Conservation (phyloP, 2,888 invertebrate genomes). For the Drosophila pullipes region DNA sequence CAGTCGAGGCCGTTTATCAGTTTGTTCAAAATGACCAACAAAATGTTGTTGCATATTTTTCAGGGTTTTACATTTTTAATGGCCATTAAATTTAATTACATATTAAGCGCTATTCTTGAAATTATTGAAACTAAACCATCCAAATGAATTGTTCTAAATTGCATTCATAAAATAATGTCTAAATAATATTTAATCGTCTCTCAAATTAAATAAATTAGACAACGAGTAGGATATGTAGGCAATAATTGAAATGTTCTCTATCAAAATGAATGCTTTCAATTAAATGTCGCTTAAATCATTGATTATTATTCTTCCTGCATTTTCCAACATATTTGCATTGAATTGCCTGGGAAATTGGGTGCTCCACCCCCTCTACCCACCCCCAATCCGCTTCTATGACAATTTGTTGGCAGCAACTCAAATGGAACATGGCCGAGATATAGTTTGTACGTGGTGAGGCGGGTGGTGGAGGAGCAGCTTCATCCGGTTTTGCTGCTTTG, state of each 20-base stretch:
- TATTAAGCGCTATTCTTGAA: conserved; percentile 33
- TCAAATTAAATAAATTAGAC: not conserved
- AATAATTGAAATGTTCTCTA: not conserved
- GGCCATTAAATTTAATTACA: conserved; percentile 57
- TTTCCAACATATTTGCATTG: conserved; percentile 2
- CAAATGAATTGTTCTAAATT: conserved; percentile 24
- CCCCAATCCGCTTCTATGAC: not conserved
- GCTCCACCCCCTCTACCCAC: not conserved
- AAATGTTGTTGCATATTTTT: conserved; percentile 45
- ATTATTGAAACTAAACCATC: conserved; percentile 60
- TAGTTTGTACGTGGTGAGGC: not conserved
- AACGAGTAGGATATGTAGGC: not conserved
- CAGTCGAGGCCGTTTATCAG: conserved; percentile 42
- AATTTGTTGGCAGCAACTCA: conserved; percentile 22
- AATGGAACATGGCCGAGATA: conserved; percentile 28
- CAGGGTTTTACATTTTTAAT: conserved; percentile 44
- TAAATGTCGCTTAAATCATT: not conserved
- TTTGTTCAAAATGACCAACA: conserved; percentile 31
- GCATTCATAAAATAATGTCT: not conserved
- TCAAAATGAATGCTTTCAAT: not conserved
- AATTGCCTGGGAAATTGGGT: conserved; percentile 8
- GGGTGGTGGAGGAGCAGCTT: not conserved
- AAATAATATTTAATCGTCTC: not conserved
- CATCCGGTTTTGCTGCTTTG: conserved; percentile 4
- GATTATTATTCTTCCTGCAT: not conserved